Base-by-base conservation (phyloP, 2,113 vertebrate species). In the Chaetura pelagica region DNA sequence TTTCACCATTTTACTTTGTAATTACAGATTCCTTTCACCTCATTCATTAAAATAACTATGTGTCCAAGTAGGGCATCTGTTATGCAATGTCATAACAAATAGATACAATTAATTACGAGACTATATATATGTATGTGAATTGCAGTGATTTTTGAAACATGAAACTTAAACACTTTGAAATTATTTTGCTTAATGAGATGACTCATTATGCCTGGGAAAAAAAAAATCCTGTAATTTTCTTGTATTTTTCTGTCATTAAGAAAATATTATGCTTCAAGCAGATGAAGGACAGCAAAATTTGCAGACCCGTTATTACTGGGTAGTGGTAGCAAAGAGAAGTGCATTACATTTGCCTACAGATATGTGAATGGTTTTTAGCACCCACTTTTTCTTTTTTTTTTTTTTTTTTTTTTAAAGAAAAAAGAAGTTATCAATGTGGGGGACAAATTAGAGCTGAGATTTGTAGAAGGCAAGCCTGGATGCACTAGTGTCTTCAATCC, bases 201-300 rank as follows among this genome's bases (percentile, higher is more conserved):
- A 94, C 52, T 97, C 85, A 96, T 90, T 57, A 64, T 79, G 83
- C 40, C 52, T 84, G 48, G 71, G n/a, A 29, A 84, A 83, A 72
- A 51, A 85, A 94, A 84, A 63, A 86, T 89, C 79, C 38, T 93
- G 40, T 63, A 86, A 92, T 94, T 96, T 96, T 48, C 6, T 49
- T 82, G 44, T 87, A 40, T 87, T 93, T 96, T 95, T 46, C 68
- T 92, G 55, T 86, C 85, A 66, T 93, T 85, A 95, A 87, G 76
- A 91, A 93, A 96, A 93, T 88, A 92, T 88, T 90, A 89, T 34
- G 52, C 68, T 94, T 90, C 90, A 76, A 96, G 67, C 30, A 84
- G 48, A 59, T 75, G 83, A 93, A 91, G 90, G 87, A 88, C 21
- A 78, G 78, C 82, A 96, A 96, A 96, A 73, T 90, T 88, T 93